phyloP scores from a whole-genome alignment of 1,140 invertebrate genomes.

The Lordiphosa collinella region DNA sequence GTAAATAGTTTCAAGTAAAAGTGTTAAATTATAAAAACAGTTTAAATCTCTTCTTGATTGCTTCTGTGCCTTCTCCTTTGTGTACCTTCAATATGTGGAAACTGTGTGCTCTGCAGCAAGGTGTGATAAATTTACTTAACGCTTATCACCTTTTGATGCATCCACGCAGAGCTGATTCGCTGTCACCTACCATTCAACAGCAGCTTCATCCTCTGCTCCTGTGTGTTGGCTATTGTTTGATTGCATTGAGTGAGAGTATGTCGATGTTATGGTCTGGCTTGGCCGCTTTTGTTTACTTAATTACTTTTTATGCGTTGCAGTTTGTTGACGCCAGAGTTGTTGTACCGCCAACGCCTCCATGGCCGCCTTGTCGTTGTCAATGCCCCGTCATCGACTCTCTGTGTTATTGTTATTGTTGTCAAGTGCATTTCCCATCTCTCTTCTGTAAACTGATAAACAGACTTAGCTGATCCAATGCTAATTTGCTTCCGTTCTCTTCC shows the following conservation, averaged over 20 bases:
- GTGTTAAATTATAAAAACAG: too few species aligned
- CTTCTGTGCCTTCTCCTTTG: not conserved
- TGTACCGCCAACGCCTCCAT: slow-evolving; percentile 36
- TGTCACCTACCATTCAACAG: slow-evolving; percentile 22
- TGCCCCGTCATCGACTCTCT: slow-evolving; percentile 22
- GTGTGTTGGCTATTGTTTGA: slow-evolving; percentile 41
- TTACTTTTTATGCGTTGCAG: slow-evolving; percentile 44
- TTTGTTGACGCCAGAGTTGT: slow-evolving; percentile 43
- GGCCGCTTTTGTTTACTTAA: slow-evolving; percentile 58
- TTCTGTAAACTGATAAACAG: slow-evolving; percentile 24
- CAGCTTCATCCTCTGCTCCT: slow-evolving; percentile 13
- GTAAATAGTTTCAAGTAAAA: too few species aligned
- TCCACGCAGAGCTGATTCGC: not conserved
- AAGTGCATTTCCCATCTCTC: slow-evolving; percentile 26
- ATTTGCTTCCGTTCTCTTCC: not conserved
- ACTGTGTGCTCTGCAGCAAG: not conserved
- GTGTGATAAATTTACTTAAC: slow-evolving; percentile 1
- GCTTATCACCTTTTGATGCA: slow-evolving; percentile 2
- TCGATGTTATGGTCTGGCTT: slow-evolving; percentile 11
- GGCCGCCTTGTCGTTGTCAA: slow-evolving; percentile 27
- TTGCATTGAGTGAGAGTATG: slow-evolving; percentile 39
- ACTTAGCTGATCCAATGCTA: not conserved
- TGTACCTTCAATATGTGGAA: not conserved
- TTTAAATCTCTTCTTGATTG: not conserved
- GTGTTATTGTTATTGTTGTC: slow-evolving; percentile 10